phyloP scores from a whole-genome alignment of 2,113 vertebrate genomes.

The Corythaixoides concolor region DNA sequence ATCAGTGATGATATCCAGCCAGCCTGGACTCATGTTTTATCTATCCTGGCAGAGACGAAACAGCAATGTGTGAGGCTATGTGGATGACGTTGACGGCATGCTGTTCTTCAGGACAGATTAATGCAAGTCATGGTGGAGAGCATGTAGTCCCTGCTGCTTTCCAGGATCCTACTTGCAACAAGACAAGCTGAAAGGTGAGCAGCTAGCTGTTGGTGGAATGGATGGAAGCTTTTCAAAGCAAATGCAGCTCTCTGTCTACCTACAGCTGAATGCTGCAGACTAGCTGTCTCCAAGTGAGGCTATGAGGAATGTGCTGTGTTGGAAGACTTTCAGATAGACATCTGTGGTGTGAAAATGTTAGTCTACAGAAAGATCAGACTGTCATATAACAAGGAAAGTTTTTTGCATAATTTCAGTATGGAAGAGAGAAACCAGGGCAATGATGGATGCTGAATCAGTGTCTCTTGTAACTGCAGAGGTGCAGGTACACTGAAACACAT shows the following conservation, averaged over 20 bases:
- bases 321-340: not conserved
- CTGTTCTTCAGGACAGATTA: not conserved
- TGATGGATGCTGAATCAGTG: not conserved
- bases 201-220: not conserved
- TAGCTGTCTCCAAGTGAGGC: not conserved
- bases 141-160: not conserved
- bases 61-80: not conserved
- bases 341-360: not conserved
- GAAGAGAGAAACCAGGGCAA: not conserved
- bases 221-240: not conserved
- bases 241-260: not conserved
- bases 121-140: not conserved
- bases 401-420: not conserved
- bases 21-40: not conserved
- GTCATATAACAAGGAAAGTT: not conserved
- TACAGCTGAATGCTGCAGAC: not conserved
- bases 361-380: not conserved
- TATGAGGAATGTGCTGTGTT: not conserved
- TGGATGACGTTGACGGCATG: not conserved
- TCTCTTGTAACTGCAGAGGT: not conserved
- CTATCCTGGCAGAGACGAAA: not conserved
- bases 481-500: too few species aligned
- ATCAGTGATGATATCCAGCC: not conserved
- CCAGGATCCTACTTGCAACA: not conserved
- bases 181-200: not conserved